Base-by-base conservation (phyloP, 2,797 vertebrate species). In the Ceryle rudis region DNA sequence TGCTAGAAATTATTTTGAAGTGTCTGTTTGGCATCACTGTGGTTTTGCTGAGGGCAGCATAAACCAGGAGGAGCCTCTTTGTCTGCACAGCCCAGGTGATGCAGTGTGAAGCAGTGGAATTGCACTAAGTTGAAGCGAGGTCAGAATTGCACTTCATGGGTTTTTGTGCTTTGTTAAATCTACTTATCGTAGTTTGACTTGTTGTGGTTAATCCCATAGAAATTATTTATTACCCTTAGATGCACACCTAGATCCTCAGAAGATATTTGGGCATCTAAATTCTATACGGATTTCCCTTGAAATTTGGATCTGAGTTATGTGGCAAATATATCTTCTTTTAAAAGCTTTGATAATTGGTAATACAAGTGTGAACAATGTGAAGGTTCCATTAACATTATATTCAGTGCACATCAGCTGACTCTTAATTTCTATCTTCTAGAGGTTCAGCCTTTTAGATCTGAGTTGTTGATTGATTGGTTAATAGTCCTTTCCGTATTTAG, bases 261-360 rank as follows among this genome's bases (percentile, higher is more conserved):
- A 95, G 61, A 52, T 66, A 77, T 33, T 86, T 65, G 88, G 69
- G 71, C 49, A 89, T 87, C 81, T 83, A 46, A 78, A 54, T 60
- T 83, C 75, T 69, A 1, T 11, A 31, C 75, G 81, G 75, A 86
- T 72, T 91, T 86, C 87, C 81, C 86, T 75, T 82, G 79, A 91
- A 89, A 88, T 87, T 19, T 93, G 69, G 69, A 81, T 87, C 87
- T 25, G 14, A 92, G 74, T 78, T 96, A 60, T 86, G 66, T 94
- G 94, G 91, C 92, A 95, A 79, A 89, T 90, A 58, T 26, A 44
- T 61, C 89, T 75, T 84, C 90, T 92, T 96, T 86, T 94, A 96
- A 96, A 94, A 96, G 89, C 90, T 66, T 89, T 90, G 90, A 69
- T 95, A 96, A 97, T 97, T 94, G 88, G 91, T 84, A 93, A 94